Evolutionary conservation across 2,797 vertebrate species (phyloP).

Genomic region (Sphaeramia orbicularis): DNA sequence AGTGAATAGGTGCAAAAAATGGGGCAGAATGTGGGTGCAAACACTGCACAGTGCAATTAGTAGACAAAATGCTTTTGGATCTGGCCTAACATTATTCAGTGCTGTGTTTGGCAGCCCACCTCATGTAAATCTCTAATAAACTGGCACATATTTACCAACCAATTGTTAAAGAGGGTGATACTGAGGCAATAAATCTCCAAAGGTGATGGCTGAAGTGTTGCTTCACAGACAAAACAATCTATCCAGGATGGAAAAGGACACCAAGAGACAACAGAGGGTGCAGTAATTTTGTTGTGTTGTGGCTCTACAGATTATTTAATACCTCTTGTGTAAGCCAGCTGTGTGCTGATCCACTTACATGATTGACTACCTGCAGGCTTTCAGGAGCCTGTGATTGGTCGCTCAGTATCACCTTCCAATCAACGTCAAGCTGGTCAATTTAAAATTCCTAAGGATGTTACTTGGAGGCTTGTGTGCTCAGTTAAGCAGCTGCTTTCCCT

Average conservation of each 20-base stretch:
- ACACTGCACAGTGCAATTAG: no score
- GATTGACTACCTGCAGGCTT: slow-evolving; percentile 51
- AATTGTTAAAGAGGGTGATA: neutral
- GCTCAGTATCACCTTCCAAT: slow-evolving; percentile 35
- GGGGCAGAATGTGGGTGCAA: no score
- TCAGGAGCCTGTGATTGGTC: slow-evolving; percentile 28
- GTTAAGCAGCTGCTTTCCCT: slow-evolving; percentile 49
- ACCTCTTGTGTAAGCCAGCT: slow-evolving; percentile 47
- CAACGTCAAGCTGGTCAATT: slow-evolving; percentile 38
- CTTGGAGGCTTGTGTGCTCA: slow-evolving; percentile 36
- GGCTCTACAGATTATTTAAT: slow-evolving; percentile 28
- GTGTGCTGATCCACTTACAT: slow-evolving; percentile 47
- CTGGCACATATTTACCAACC: no score
- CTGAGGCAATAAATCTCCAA: neutral
- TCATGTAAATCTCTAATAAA: no score
- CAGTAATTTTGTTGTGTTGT: neutral
- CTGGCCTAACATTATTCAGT: no score
- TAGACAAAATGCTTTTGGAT: no score
- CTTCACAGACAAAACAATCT: slow-evolving; percentile 10
- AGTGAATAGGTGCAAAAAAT: no score
- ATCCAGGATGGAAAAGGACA: neutral
- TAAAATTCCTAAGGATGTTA: slow-evolving; percentile 40
- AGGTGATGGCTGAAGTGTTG: neutral
- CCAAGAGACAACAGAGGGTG: neutral
- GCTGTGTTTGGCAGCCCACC: no score